Evolutionary conservation across 2,888 invertebrate species (phyloP), one percentile per base, ranked within the genome.

Genomic region (Lordiphosa andalusiaca): DNA sequence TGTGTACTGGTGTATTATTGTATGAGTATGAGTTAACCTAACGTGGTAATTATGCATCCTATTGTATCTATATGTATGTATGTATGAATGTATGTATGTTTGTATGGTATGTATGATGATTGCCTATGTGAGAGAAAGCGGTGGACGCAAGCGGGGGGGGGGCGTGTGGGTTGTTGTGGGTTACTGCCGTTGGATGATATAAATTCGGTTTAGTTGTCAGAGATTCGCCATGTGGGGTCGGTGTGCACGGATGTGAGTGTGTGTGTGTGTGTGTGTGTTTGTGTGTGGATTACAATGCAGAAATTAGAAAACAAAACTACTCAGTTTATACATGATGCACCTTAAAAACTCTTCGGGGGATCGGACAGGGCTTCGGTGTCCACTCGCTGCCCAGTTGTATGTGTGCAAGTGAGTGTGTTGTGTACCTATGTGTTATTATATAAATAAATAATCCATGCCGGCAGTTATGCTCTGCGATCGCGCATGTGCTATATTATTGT

Each of bases 141-240:
- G 46, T 46, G 46, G 30, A 52, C 47, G 52, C 60, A 52, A 52
- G 53, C 55, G 30, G 25, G 23, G 25, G 33, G n/a, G 21, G 23
- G 25, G 33, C 9, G 33, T 33, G n/a, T 35, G 47, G 35, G 36
- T 35, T 48, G 36, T 47, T 48, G 36, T 47, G 42, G 35, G 39
- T 42, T 38, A 23, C 33, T 55, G 51, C 55, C 47, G 47, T 58
- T 57, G 59, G 53, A 61, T 71, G 58, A 49, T 71, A 61, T 73
- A 73, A 73, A 73, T 73, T 73, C 73, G 73, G 73, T 68, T 61
- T 61, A 48, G 46, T 61, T 53, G 62, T 63, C 61, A 61, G 61
- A 16, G 48, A 41, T 52, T 60, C 21, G 23, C 36, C 25, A 19
- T 50, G 25, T 50, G 16, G 30, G 12, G 39, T 50, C 39, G 23